Conservation (phyloP, 2,888 invertebrate species). For the Camponotus fellah region DNA sequence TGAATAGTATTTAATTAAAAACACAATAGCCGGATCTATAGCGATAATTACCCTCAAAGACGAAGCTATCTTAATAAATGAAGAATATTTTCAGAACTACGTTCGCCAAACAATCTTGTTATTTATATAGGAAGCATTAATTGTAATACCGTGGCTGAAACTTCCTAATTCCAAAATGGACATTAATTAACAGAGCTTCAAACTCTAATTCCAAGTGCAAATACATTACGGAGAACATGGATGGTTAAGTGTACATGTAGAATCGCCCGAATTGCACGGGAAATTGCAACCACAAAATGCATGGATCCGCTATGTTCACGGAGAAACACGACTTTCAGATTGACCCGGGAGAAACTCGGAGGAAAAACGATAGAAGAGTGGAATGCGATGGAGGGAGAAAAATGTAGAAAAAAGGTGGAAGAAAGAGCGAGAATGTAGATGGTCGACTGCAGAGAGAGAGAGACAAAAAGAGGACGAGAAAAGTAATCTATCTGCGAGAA, state of each 20-base stretch:
- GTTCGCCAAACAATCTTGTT: constrained; percentile 24
- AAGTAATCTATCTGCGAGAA: constrained; percentile 20
- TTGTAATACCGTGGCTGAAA: constrained; percentile 71
- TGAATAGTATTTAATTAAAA: constrained; percentile 21
- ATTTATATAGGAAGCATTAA: constrained; percentile 67
- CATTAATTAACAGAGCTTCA: constrained; percentile 73
- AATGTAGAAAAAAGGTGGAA: constrained; percentile 16
- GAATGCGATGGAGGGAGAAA: constrained; percentile 23
- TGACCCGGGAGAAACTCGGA: constrained; percentile 50
- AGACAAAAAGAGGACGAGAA: background rate
- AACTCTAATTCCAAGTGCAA: constrained; percentile 70
- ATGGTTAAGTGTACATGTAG: constrained; percentile 48
- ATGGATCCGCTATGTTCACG: constrained; percentile 41
- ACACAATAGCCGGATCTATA: background rate
- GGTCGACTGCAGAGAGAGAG: background rate
- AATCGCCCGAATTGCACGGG: constrained; percentile 56
- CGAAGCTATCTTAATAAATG: constrained; percentile 10
- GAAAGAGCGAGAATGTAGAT: constrained; percentile 29
- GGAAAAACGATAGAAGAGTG: constrained; percentile 50
- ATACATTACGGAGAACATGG: constrained; percentile 65
- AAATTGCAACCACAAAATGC: constrained; percentile 67
- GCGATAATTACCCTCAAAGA: constrained; percentile 32
- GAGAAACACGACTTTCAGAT: constrained; percentile 54
- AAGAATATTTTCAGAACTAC: constrained; percentile 33
- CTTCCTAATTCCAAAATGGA: constrained; percentile 74